Conservation (phyloP, 2,888 invertebrate species). For the Athalia circularis region DNA sequence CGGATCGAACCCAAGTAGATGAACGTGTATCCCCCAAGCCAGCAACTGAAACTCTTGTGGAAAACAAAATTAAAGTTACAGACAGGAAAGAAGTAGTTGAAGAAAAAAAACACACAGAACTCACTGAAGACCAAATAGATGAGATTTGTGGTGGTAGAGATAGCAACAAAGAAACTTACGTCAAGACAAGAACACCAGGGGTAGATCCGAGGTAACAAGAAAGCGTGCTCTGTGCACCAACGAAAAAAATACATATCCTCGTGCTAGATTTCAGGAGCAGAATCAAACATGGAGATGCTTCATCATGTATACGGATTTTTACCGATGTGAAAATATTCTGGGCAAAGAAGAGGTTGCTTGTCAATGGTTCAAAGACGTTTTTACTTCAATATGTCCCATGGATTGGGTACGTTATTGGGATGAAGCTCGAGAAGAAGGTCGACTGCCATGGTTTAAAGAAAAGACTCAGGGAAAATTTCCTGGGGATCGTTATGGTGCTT, state of each 20-base stretch:
- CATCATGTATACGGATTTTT: constrained; percentile 69
- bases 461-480: constrained; percentile 58
- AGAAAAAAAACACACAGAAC: constrained; percentile 30
- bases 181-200: constrained; percentile 50
- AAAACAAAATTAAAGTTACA: constrained; percentile 40
- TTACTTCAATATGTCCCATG: constrained; percentile 62
- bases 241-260: background rate
- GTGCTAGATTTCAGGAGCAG: constrained; percentile 67
- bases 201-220: constrained; percentile 59
- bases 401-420: constrained; percentile 66
- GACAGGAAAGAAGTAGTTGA: constrained; percentile 34
- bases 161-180: background rate
- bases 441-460: constrained; percentile 61
- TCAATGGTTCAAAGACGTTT: constrained; percentile 66
- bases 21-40: background rate
- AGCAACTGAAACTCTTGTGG: constrained; percentile 51
- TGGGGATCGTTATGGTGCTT: constrained; percentile 58
- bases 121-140: constrained; percentile 13
- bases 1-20: background rate
- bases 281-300: constrained; percentile 67
- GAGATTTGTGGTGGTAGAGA: constrained; percentile 24
- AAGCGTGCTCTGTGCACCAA: background rate
- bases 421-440: constrained; percentile 55
- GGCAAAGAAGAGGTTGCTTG: constrained; percentile 64
- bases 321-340: constrained; percentile 65